These are phyloP conservation scores for Sparus aurata DNA, from an alignment of 2,797 vertebrate genomes.

Conservation along the genomic window DNA sequence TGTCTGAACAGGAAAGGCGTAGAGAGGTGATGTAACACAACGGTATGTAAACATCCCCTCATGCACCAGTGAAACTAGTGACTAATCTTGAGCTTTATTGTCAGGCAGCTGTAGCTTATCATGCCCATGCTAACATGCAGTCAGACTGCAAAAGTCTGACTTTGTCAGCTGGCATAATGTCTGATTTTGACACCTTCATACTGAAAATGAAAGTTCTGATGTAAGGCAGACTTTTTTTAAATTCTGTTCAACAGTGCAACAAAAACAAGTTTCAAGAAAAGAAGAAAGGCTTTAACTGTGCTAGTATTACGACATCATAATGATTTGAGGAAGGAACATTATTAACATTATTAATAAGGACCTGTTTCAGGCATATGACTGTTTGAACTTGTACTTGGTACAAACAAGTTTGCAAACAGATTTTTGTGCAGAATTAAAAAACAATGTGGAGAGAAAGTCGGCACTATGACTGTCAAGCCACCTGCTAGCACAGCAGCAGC, in stretches of 20 bases:
- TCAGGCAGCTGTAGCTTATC: not conserved
- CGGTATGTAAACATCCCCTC: slow-evolving; percentile 7
- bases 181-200: too few relatives aligned
- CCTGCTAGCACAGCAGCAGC: slow-evolving; percentile 4
- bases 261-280: slow-evolving; percentile 30
- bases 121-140: slow-evolving; percentile 62
- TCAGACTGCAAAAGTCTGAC: slow-evolving; percentile 44
- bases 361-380: not conserved
- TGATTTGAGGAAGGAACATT: slow-evolving; percentile 12
- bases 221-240: slow-evolving; percentile 53
- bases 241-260: slow-evolving; percentile 20
- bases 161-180: not conserved
- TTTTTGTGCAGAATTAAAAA: not conserved
- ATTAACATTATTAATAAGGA: not conserved
- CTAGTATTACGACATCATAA: slow-evolving; percentile 7
- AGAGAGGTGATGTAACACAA: slow-evolving; percentile 35
- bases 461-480: not conserved
- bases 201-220: not conserved
- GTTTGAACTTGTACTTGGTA: not conserved
- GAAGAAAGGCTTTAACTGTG: not conserved
- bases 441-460: not conserved
- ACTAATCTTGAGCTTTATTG: slow-evolving; percentile 10
- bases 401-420: not conserved
- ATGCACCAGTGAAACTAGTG: slow-evolving; percentile 5
- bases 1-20: slow-evolving; percentile 15